Conservation (phyloP, 2,113 vertebrate species). For the Eclectus roratus region DNA sequence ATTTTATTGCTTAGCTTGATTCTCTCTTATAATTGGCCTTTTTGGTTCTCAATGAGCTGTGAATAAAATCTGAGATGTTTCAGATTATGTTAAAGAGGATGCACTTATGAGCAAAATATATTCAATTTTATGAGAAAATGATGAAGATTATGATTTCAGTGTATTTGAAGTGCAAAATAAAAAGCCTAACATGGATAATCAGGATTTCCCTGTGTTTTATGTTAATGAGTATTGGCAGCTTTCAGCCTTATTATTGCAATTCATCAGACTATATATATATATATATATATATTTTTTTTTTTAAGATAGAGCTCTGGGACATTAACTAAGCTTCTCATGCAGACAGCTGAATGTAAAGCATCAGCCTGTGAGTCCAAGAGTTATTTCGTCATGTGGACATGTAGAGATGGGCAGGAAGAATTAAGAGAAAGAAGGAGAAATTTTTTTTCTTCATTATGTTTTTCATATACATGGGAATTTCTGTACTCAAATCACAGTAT, state of each 20-base stretch:
- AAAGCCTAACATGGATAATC: neutral
- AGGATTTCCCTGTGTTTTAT: neutral
- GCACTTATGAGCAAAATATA: neutral
- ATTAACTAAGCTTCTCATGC: neutral
- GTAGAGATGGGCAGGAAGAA: neutral
- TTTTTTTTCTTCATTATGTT: neutral
- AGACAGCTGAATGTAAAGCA: neutral
- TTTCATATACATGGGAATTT: neutral
- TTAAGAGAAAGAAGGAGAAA: neutral
- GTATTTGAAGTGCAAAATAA: conserved; percentile 22
- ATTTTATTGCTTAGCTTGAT: conserved; percentile 36
- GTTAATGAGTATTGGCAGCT: neutral
- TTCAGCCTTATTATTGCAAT: neutral
- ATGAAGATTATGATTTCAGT: conserved; percentile 21
- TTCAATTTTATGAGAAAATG: conserved; percentile 6
- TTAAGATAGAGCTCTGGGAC: neutral
- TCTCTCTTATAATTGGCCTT: conserved; percentile 18
- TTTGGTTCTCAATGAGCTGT: conserved; percentile 15
- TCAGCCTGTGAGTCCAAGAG: neutral
- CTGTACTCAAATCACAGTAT: neutral
- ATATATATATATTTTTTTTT: neutral
- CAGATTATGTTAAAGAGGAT: conserved; percentile 2
- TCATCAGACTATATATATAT: neutral
- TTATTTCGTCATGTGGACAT: neutral
- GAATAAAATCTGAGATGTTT: conserved; percentile 43